phyloP scores from a whole-genome alignment of 2,113 vertebrate genomes.

The Lepisosteus oculatus region DNA sequence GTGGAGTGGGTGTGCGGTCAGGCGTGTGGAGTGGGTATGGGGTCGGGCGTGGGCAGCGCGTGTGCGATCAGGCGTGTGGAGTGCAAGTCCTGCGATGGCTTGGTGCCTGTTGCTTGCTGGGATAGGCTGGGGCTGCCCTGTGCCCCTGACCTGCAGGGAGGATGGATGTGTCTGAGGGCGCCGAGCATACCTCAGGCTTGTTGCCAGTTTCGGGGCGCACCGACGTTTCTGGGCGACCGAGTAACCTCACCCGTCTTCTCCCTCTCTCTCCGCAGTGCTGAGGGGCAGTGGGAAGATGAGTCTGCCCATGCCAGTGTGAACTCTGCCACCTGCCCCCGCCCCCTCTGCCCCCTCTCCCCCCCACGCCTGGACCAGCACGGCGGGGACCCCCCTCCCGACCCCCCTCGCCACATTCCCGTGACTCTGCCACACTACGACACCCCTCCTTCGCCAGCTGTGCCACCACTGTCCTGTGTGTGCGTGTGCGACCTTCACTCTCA shows the following conservation, averaged over 20 bases:
- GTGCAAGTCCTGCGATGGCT: no score
- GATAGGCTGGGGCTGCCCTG: not conserved
- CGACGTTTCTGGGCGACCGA: no score
- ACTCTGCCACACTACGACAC: no score
- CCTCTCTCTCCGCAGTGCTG: constrained; percentile 49
- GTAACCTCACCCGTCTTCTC: not conserved
- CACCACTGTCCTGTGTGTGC: no score
- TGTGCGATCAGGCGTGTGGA: not conserved
- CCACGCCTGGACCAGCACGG: not conserved
- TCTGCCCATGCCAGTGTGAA: constrained; percentile 65
- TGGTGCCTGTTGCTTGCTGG: no score
- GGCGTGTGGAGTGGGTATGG: no score
- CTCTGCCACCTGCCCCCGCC: not conserved
- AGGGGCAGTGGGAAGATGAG: constrained; percentile 61
- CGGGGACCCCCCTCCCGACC: not conserved
- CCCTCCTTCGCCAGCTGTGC: no score
- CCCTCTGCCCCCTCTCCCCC: constrained; percentile 16
- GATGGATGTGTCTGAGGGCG: not conserved
- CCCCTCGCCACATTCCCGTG: no score
- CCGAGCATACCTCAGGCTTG: no score
- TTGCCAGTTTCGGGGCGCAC: no score
- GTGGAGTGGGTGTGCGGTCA: not conserved
- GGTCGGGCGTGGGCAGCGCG: no score
- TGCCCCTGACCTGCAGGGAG: not conserved
- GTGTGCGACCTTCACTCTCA: no score